A percentile compares a stretch with the other conserved stretches of the same genome.
Evolutionary conservation across 2,113 vertebrate genomes (phyloP).

Genomic region (Perca fluviatilis): DNA sequence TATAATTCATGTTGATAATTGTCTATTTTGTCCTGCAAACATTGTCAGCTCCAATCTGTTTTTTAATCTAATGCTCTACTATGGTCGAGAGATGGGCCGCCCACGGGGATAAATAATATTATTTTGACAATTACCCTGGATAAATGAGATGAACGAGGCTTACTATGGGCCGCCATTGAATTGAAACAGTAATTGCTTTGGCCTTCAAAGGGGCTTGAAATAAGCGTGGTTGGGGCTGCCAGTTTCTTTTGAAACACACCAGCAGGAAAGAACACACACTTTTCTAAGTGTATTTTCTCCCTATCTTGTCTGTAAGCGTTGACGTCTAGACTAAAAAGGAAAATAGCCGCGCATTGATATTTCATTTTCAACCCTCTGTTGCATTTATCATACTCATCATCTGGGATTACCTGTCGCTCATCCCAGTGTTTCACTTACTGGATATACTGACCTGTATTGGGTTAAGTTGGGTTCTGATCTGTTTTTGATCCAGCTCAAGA

Average conservation of each 20-base stretch:
- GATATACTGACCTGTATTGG: not conserved
- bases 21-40: slow-evolving; percentile 35
- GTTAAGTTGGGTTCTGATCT: not conserved
- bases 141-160: slow-evolving; percentile 66
- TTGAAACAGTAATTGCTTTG: slow-evolving; percentile 74
- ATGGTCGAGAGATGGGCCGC: slow-evolving; percentile 17
- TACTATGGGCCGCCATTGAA: slow-evolving; percentile 43
- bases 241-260: slow-evolving; percentile 33
- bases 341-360: slow-evolving; percentile 17
- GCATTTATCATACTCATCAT: slow-evolving; percentile 9
- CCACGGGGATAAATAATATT: slow-evolving; percentile 31
- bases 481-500: slow-evolving; percentile 8
- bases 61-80: slow-evolving; percentile 26
- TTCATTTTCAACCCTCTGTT: slow-evolving; percentile 9
- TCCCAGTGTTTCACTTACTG: slow-evolving; percentile 4
- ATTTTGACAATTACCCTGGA: slow-evolving; percentile 72
- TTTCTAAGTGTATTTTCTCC: slow-evolving; percentile 15
- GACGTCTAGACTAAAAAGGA: slow-evolving; percentile 17
- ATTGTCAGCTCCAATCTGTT: slow-evolving; percentile 42
- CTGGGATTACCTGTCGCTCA: slow-evolving; percentile 1
- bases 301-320: slow-evolving; percentile 11
- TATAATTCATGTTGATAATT: slow-evolving; percentile 42
- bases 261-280: slow-evolving; percentile 14
- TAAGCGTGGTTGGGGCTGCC: slow-evolving; percentile 46
- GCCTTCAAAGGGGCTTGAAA: slow-evolving; percentile 61